These are phyloP conservation scores for Cottus gobio DNA, from an alignment of 2,113 vertebrate species.

Conservation along the genomic window DNA sequence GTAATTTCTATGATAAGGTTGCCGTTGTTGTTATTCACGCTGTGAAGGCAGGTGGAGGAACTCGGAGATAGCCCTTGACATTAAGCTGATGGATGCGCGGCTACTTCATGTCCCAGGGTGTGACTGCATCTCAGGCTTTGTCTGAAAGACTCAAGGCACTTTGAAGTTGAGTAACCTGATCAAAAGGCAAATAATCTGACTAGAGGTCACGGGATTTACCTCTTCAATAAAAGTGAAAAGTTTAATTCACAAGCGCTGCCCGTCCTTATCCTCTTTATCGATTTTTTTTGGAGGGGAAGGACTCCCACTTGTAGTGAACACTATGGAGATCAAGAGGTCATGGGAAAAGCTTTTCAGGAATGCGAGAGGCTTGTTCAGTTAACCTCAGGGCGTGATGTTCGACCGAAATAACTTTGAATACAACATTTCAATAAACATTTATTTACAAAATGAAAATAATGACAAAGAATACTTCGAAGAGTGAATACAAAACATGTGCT, in stretches of 20 bases:
- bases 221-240: conserved; percentile 49
- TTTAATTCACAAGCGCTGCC: conserved; percentile 31
- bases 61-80: conserved; percentile 34
- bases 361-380: conserved; percentile 28
- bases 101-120: conserved; percentile 31
- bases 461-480: conserved; percentile 69
- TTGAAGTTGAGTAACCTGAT: conserved; percentile 51
- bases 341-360: conserved; percentile 71
- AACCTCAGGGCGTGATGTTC: background rate
- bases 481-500: conserved; percentile 80
- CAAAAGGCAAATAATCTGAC: conserved; percentile 55
- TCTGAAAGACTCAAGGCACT: conserved; percentile 13
- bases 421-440: conserved; percentile 78
- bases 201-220: conserved; percentile 42
- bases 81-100: conserved; percentile 44
- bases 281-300: background rate
- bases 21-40: conserved; percentile 55
- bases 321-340: conserved; percentile 59
- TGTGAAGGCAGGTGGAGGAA: conserved; percentile 28
- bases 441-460: conserved; percentile 84
- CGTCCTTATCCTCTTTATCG: conserved; percentile 51
- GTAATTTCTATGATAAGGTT: conserved; percentile 59
- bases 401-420: conserved; percentile 13
- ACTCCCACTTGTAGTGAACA: conserved; percentile 29
- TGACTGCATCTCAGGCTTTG: conserved; percentile 48